Base-by-base conservation (phyloP, 92 coral and sea anemone species). In the Epizoanthus scotinus region DNA sequence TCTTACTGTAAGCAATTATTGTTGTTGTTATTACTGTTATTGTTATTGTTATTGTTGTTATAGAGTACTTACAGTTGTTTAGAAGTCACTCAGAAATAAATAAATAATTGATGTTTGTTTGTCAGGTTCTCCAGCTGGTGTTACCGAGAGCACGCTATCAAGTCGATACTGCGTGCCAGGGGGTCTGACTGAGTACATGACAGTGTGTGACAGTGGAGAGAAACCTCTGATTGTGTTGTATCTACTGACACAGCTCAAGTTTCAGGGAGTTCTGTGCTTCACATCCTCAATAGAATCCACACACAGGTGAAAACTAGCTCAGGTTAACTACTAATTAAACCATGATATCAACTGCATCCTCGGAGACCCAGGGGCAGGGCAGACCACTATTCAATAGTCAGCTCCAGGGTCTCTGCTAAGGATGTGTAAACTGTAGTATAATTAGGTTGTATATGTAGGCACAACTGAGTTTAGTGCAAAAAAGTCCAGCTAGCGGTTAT, bases 281-380 rank as follows among this genome's bases (percentile, higher is more conserved):
- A 83, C 95, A 10, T 95, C 98, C 24, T 88, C 98, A n/a, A 84
- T 95, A 56, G 97, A 95, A 79, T 87, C 98, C 36, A 95, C 98
- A 5, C 98, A 95, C 86, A 92, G 98, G 98, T 91, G 68, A 8
- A 22, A 9, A 26, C 2, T 50, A 12, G n/a, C 61, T 5, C 9
- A 15, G 5, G 36, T 34, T 34, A 34, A 34, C 2, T 34, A 34
- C 40, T 34, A 34, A 0, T 5, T 1, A 34, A 34, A 34, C 40
- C 4, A n/a, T n/a, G n/a, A n/a, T n/a, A n/a, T n/a, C n/a, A n/a
- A n/a, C n/a, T n/a, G n/a, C n/a, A n/a, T n/a, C n/a, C n/a, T n/a
- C n/a, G n/a, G 36, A 31, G 4, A 4, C 36, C 1, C 4, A 31
- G 4, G 1, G 36, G 1, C 1, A 31, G 4, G 36, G 1, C 36